Conservation (phyloP, 1,140 invertebrate species). For the Condylostylus longicornis region DNA sequence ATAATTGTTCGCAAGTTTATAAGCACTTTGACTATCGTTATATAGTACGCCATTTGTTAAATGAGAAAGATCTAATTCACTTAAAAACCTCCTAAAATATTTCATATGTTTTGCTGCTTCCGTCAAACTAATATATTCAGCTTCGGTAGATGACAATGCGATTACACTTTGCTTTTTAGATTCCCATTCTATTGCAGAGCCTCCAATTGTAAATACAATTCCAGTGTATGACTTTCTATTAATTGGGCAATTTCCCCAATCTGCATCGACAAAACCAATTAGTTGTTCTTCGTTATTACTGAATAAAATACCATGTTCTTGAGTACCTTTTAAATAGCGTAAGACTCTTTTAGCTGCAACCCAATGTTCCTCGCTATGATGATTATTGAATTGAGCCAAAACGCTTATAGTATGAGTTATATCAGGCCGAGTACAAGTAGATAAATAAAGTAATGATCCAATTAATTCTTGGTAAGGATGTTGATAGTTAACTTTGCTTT, state of each 20-base stretch:
- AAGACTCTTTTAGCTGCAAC: slow-evolving; percentile 7
- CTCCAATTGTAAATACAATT: slow-evolving; percentile 16
- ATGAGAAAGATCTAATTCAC: too few species aligned
- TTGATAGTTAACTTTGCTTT: slow-evolving; percentile 1
- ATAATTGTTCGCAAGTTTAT: slow-evolving; percentile 21
- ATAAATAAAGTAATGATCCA: slow-evolving; percentile 5
- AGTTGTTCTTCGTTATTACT: neutral
- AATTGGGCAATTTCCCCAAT: slow-evolving; percentile 20
- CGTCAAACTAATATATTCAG: slow-evolving; percentile 23
- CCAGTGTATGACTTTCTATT: slow-evolving; percentile 25
- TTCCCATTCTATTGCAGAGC: slow-evolving; percentile 16
- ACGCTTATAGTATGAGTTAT: slow-evolving; percentile 3
- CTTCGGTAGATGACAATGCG: slow-evolving; percentile 20
- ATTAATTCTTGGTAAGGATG: slow-evolving; percentile 2
- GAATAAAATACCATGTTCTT: slow-evolving; percentile 4
- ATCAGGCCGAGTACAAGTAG: slow-evolving; percentile 6
- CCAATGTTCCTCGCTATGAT: slow-evolving; percentile 6
- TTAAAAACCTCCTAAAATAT: slow-evolving; percentile 28
- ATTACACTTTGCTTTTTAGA: slow-evolving; percentile 21
- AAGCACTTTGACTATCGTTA: too few species aligned
- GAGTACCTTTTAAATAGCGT: slow-evolving; percentile 14
- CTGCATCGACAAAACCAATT: slow-evolving; percentile 13
- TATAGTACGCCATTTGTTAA: too few species aligned
- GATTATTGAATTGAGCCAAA: slow-evolving; percentile 5
- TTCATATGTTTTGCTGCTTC: slow-evolving; percentile 19